Conservation (phyloP, 2,797 vertebrate species). For the Ctenopoma multispine region DNA sequence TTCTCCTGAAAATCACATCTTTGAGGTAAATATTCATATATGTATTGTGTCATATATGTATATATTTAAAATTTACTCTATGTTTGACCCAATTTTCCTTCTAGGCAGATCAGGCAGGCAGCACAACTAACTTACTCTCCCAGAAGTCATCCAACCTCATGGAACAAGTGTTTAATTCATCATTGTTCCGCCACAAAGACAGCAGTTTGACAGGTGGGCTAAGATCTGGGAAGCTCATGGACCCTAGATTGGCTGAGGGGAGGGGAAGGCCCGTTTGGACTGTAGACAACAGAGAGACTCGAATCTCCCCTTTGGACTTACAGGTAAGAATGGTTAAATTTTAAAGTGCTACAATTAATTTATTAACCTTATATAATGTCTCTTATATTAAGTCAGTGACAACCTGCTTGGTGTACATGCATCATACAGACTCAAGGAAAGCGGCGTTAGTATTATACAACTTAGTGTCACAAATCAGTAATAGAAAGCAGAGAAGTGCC, state of each 20-base stretch:
- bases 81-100: constrained; percentile 36
- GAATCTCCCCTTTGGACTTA: constrained; percentile 88
- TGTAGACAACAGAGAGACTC: constrained; percentile 89
- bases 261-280: constrained; percentile 91
- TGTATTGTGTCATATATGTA: background rate
- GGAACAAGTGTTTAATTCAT: constrained; percentile 94
- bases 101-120: constrained; percentile 75
- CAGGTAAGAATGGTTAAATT: constrained; percentile 80
- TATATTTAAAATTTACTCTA: constrained; percentile 14
- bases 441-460: background rate
- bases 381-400: background rate
- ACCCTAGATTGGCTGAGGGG: constrained; percentile 81
- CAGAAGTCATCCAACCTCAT: constrained; percentile 88
- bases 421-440: background rate
- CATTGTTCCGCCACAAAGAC: constrained; percentile 89
- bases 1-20: background rate
- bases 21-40: background rate
- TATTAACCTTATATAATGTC: background rate
- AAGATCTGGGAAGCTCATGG: constrained; percentile 69
- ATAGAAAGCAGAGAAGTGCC: background rate
- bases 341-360: background rate
- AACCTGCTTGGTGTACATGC: background rate
- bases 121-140: constrained; percentile 77
- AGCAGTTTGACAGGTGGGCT: constrained; percentile 84
- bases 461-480: background rate